A percentile compares a stretch with the other conserved stretches of the same genome.
These are phyloP conservation scores for Glossophaga mutica DNA, from an alignment of 2,797 vertebrate species.

Conservation along the genomic window DNA sequence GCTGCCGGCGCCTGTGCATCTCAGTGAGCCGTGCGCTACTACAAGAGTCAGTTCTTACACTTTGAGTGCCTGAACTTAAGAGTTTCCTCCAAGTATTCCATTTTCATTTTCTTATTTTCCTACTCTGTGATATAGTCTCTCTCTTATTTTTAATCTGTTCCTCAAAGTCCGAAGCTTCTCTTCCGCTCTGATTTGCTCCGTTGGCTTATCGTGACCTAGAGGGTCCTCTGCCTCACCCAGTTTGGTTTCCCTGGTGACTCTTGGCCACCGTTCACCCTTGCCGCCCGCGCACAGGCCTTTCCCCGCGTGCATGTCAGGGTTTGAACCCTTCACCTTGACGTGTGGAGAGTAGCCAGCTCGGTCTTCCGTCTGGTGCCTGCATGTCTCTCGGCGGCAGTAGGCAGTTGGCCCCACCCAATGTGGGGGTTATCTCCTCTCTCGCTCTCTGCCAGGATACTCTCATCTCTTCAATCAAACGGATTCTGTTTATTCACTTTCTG, in stretches of 20 bases:
- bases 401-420: not conserved
- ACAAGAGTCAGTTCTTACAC: not conserved
- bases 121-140: not conserved
- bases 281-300: not conserved
- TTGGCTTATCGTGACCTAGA: not conserved
- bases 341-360: too few relatives aligned
- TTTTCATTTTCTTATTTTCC: not conserved
- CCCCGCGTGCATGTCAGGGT: rapidly evolving
- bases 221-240: not conserved
- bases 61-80: not conserved
- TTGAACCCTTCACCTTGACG: not conserved
- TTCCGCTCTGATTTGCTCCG: not conserved
- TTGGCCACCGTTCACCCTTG: not conserved
- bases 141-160: not conserved
- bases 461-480: not conserved
- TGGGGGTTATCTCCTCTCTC: not conserved
- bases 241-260: not conserved
- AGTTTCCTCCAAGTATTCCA: not conserved
- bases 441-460: not conserved
- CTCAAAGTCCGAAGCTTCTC: not conserved
- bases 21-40: not conserved
- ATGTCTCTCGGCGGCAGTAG: not conserved
- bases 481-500: not conserved
- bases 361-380: not conserved
- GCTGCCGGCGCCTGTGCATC: too few relatives aligned